Evolutionary conservation across 92 coral and sea anemone species (phyloP).

Genomic region (Micromussa lordhowensis): DNA sequence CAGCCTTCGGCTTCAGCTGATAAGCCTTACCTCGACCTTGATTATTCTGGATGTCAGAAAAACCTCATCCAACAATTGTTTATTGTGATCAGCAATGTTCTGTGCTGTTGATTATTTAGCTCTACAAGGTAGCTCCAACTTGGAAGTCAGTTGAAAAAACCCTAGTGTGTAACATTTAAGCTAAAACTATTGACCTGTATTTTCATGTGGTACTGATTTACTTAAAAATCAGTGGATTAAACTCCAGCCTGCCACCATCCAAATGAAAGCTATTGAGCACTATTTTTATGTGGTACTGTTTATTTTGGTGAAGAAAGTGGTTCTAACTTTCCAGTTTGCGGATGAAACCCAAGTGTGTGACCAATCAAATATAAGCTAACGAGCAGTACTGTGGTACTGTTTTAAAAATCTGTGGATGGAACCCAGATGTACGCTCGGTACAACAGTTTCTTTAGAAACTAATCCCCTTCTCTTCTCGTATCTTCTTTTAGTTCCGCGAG

Average conservation of each 20-base stretch:
- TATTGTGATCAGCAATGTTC: too few species aligned
- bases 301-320: neutral
- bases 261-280: neutral
- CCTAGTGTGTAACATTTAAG: neutral
- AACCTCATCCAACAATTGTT: too few species aligned
- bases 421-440: too few species aligned
- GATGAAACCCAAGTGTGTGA: too few species aligned
- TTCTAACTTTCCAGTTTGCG: too few species aligned
- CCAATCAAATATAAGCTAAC: too few species aligned
- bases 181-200: neutral
- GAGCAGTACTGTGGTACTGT: too few species aligned
- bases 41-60: too few species aligned
- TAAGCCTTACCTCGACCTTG: too few species aligned
- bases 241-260: neutral
- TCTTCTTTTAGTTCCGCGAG: slow-evolving; percentile 86
- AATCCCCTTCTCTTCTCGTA: neutral
- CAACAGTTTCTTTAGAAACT: neutral
- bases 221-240: neutral
- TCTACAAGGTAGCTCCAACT: neutral
- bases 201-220: neutral
- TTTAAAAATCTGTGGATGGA: too few species aligned
- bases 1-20: too few species aligned
- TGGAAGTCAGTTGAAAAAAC: neutral
- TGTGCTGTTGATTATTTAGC: too few species aligned
- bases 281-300: neutral